These are phyloP conservation scores for Carapus acus DNA, from an alignment of 2,797 vertebrate species.

Conservation along the genomic window DNA sequence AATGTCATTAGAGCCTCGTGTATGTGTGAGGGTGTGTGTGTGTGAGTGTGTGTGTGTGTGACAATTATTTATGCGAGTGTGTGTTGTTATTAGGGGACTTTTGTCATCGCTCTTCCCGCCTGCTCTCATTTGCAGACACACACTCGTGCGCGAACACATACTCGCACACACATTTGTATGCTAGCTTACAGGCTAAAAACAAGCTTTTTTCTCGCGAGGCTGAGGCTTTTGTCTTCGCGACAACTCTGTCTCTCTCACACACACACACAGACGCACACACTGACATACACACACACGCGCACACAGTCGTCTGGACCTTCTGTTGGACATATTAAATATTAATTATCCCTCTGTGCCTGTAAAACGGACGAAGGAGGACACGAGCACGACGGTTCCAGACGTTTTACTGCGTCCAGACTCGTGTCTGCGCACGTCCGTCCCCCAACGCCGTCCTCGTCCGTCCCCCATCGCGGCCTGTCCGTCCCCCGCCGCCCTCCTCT, in stretches of 20 bases:
- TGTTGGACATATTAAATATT: not conserved
- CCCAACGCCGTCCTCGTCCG: no score
- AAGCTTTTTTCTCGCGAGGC: no score
- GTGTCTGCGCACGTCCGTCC: no score
- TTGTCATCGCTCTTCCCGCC: slow-evolving; percentile 47
- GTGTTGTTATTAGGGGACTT: slow-evolving; percentile 37
- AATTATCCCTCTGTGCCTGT: not conserved
- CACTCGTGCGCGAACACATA: no score
- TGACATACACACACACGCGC: not conserved
- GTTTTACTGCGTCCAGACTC: no score
- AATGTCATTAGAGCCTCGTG: slow-evolving; percentile 57
- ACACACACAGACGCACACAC: no score
- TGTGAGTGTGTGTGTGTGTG: slow-evolving; percentile 43
- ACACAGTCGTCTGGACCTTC: not conserved
- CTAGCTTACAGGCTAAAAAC: no score
- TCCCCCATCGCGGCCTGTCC: slow-evolving; percentile 7
- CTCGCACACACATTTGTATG: no score
- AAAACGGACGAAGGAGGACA: slow-evolving; percentile 3
- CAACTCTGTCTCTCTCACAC: no score
- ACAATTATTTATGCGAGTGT: slow-evolving; percentile 51
- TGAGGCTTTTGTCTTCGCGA: no score
- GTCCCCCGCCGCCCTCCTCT: slow-evolving; percentile 19
- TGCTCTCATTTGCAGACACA: not conserved
- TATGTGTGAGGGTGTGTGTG: slow-evolving; percentile 50
- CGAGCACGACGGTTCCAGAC: no score